Evolutionary conservation across 2,888 invertebrate species (phyloP).

Genomic region (Bellardia bayeri): DNA sequence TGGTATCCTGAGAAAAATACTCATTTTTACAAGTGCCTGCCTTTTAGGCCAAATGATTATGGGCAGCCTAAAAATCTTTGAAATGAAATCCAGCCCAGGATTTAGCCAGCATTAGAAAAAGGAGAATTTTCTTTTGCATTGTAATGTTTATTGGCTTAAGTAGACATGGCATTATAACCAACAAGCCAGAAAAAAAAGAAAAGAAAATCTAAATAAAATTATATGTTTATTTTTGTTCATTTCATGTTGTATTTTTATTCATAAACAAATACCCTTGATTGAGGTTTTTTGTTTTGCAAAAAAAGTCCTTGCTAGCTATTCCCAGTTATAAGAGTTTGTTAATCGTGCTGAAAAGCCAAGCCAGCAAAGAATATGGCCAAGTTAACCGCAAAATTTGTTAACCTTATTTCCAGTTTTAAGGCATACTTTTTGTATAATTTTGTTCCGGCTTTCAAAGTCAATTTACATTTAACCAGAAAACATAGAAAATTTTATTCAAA

Average conservation of each 20-base stretch:
- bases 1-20: neutral
- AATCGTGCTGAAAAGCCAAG: slow-evolving; percentile 27
- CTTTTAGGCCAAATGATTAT: neutral
- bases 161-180: neutral
- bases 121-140: neutral
- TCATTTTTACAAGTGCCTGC: neutral
- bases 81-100: neutral
- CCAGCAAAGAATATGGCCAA: slow-evolving; percentile 14
- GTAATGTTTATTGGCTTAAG: slow-evolving; percentile 30
- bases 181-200: neutral
- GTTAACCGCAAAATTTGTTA: slow-evolving; percentile 53
- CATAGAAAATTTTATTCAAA: slow-evolving; percentile 13
- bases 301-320: neutral
- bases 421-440: neutral
- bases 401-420: slow-evolving; percentile 43
- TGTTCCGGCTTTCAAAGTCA: neutral
- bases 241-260: slow-evolving; percentile 1
- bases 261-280: slow-evolving; percentile 53
- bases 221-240: slow-evolving; percentile 37
- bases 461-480: slow-evolving; percentile 19
- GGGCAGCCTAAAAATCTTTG: neutral
- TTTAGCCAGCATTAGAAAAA: neutral
- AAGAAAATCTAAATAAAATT: slow-evolving; percentile 33
- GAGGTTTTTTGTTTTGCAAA: slow-evolving; percentile 20
- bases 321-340: neutral